Evolutionary conservation across 2,888 invertebrate species (phyloP).

Genomic region (Nemotelus pantherinus): DNA sequence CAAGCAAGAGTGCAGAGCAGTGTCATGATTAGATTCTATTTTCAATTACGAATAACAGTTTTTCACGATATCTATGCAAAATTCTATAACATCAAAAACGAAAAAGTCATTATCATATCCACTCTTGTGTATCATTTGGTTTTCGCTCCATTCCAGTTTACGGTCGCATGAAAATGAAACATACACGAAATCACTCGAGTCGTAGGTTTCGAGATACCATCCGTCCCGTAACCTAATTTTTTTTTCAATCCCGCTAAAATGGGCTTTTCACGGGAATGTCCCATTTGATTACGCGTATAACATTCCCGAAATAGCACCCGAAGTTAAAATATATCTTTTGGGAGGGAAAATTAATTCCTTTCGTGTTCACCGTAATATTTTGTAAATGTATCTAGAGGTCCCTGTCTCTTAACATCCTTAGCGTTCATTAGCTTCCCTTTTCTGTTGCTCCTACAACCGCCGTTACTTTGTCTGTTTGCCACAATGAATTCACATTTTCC

Average conservation of each 20-base stretch:
- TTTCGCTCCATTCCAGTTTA: too few relatives aligned
- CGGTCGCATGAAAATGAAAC: too few relatives aligned
- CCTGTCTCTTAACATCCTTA: background rate
- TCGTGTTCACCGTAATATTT: slow-evolving; percentile 5
- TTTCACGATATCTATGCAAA: too few relatives aligned
- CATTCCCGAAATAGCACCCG: slow-evolving; percentile 1
- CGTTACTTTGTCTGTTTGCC: background rate
- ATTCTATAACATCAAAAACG: too few relatives aligned
- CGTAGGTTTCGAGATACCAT: too few relatives aligned
- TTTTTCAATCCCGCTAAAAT: slow-evolving; percentile 6
- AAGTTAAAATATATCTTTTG: background rate
- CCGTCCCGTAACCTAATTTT: slow-evolving; percentile 26
- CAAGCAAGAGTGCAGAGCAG: too few relatives aligned
- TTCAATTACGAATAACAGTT: too few relatives aligned
- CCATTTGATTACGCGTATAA: background rate
- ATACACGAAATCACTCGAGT: too few relatives aligned
- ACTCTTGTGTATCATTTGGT: too few relatives aligned
- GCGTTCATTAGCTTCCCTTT: background rate
- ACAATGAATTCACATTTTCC: background rate
- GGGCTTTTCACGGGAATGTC: slow-evolving; percentile 6
- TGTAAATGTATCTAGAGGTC: background rate
- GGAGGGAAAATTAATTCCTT: slow-evolving; percentile 26
- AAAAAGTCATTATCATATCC: too few relatives aligned
- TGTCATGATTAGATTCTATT: too few relatives aligned
- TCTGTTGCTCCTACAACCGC: background rate